phyloP scores from a whole-genome alignment of 2,797 vertebrate genomes.

The Nasua narica region DNA sequence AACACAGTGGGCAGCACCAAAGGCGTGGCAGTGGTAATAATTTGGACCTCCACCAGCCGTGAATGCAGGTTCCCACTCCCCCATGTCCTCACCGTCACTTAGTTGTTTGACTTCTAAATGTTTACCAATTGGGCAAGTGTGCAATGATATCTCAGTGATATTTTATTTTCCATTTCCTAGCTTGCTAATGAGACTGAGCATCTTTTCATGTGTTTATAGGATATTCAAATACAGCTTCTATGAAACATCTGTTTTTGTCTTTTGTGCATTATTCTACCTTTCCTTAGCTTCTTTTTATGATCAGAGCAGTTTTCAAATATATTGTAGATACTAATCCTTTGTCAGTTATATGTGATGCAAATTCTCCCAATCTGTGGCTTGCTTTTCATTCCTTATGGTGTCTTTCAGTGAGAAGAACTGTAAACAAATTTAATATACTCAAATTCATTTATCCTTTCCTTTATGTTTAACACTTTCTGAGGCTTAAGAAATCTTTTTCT shows the following conservation, averaged over 20 bases:
- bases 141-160: not conserved
- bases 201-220: not conserved
- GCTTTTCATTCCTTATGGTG: not conserved
- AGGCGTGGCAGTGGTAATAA: not conserved
- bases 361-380: not conserved
- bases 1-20: not conserved
- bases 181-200: not conserved
- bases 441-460: not conserved
- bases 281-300: not conserved
- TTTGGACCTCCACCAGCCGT: not conserved
- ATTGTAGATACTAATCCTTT: not conserved
- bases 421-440: not conserved
- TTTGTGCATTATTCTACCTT: not conserved
- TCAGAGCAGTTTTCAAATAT: not conserved
- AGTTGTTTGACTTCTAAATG: not conserved
- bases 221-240: not conserved
- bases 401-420: not conserved
- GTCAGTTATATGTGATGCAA: not conserved
- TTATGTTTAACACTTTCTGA: not conserved
- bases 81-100: not conserved
- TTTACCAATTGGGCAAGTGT: not conserved
- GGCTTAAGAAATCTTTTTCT: not conserved
- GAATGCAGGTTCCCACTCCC: not conserved
- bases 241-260: not conserved
- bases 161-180: not conserved